Evolutionary conservation across 1,140 invertebrate species (phyloP), one percentile per base, ranked within the genome.

Genomic region (Helicoverpa zea): DNA sequence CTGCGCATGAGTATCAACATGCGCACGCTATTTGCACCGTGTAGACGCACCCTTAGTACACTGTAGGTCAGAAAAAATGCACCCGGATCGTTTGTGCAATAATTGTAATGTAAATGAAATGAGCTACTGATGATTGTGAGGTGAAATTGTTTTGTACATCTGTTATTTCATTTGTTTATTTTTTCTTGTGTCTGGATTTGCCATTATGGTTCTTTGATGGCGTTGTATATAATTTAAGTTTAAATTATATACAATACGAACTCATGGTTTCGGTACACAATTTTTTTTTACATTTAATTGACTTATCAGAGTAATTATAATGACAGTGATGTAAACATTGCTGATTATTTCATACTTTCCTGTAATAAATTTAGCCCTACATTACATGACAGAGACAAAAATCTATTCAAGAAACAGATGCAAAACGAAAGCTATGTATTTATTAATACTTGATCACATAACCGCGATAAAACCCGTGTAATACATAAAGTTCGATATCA

Each of bases 51-150:
- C 23, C 23, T 23, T 23, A 23, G 35, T 68, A 59, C 64, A 68
- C 14, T 79, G 76, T 49, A 68, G 52, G 58, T 66, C 64, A 70
- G n/a, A 79, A 79, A 68, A 79, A 79, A 23, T 72, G 49, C 30
- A 79, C 61, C 23, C 59, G 49, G 76, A 68, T 56, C 35, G 76
- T 79, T 79, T 54, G 52, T 79, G 61, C 61, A 79, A 78, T 43
- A 43, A 43, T 78, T 54, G 54, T 78, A 78, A 79, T 79, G 76
- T 79, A 79, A 79, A 79, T 79, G 51, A 68, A 79, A 79, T 79
- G 59, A 54, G 75, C 75, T 77, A 77, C 75, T 66, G 75, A 77
- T 77, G 49, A 52, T 54, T 30, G 59, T 51, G 23, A 35, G 73
- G 73, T 54, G 75, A 66, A 61, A 77, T 77, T 64, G 49, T 49